A percentile compares a stretch with the other conserved stretches of the same genome.
Evolutionary conservation across 2,113 vertebrate species (phyloP).

Genomic region (Anolis carolinensis): DNA sequence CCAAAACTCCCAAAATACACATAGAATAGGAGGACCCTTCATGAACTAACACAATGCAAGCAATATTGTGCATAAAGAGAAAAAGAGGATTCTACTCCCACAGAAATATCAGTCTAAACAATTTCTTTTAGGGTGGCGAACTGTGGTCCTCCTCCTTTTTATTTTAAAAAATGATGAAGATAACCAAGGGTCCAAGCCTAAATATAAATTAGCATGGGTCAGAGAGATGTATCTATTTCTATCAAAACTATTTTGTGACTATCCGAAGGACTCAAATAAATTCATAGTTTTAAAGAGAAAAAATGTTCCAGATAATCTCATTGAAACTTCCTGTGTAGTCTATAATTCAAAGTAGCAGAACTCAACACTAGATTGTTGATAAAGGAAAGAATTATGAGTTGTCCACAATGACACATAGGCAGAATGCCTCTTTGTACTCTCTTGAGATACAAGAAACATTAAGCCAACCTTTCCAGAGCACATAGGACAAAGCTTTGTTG

Average conservation of each 20-base stretch:
- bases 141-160: not conserved
- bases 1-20: too few species aligned
- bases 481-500: conserved; percentile 44
- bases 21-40: too few species aligned
- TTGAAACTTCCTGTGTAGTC: conserved; percentile 38
- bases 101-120: not conserved
- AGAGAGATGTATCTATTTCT: conserved; percentile 21
- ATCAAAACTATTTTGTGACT: not conserved
- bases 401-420: conserved; percentile 18
- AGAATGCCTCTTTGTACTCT: conserved; percentile 27
- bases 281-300: not conserved
- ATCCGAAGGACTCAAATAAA: not conserved
- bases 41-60: too few species aligned
- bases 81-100: not conserved
- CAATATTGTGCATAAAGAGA: not conserved
- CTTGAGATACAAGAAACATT: conserved; percentile 40
- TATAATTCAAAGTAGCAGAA: conserved; percentile 32
- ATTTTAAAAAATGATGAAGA: not conserved
- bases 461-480: conserved; percentile 40
- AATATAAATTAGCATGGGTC: not conserved
- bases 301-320: conserved; percentile 22
- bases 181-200: not conserved
- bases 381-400: conserved; percentile 49
- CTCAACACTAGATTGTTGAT: conserved; percentile 40
- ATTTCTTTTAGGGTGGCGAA: not conserved